Percentiles rank a stretch among this genome's conserved stretches.
Conservation (phyloP, 2,888 invertebrate species). For the Saturnia japonica region DNA sequence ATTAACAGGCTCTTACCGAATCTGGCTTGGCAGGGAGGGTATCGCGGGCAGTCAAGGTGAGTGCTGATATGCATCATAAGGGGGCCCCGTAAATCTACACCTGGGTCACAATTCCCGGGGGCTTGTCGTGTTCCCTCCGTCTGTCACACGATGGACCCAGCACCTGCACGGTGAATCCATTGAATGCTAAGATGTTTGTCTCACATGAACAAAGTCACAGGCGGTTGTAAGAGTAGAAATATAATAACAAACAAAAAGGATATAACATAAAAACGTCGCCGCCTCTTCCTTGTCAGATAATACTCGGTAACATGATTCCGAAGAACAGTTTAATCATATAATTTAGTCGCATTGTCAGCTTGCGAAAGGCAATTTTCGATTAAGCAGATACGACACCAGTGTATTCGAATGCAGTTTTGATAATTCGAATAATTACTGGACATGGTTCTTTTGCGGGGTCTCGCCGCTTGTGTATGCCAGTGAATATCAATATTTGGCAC, state of each 20-base stretch:
- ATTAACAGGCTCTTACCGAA: too few relatives aligned
- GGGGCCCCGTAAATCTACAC: too few relatives aligned
- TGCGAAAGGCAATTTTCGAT: constrained; percentile 34
- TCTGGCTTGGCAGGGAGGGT: too few relatives aligned
- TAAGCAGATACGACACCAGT: constrained; percentile 10
- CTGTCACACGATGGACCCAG: too few relatives aligned
- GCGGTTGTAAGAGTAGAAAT: not conserved
- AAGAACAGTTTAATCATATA: constrained; percentile 37
- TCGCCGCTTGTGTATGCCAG: not conserved
- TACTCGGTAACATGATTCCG: constrained; percentile 35
- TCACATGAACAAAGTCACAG: too few relatives aligned
- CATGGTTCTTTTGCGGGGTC: constrained; percentile 6
- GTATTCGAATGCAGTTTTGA: constrained; percentile 16
- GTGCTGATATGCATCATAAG: too few relatives aligned
- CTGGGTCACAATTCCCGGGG: too few relatives aligned
- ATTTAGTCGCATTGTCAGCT: constrained; percentile 60
- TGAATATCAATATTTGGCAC: not conserved
- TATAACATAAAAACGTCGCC: constrained; percentile 22
- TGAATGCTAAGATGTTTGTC: too few relatives aligned
- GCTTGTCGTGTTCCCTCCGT: too few relatives aligned
- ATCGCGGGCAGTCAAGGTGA: too few relatives aligned
- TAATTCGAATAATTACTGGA: constrained; percentile 14
- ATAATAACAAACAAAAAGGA: not conserved
- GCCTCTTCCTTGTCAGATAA: constrained; percentile 48
- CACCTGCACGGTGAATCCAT: too few relatives aligned